Evolutionary conservation across 1,140 invertebrate species (phyloP), one percentile per base, ranked within the genome.

Genomic region (Oreohelix idahoensis): DNA sequence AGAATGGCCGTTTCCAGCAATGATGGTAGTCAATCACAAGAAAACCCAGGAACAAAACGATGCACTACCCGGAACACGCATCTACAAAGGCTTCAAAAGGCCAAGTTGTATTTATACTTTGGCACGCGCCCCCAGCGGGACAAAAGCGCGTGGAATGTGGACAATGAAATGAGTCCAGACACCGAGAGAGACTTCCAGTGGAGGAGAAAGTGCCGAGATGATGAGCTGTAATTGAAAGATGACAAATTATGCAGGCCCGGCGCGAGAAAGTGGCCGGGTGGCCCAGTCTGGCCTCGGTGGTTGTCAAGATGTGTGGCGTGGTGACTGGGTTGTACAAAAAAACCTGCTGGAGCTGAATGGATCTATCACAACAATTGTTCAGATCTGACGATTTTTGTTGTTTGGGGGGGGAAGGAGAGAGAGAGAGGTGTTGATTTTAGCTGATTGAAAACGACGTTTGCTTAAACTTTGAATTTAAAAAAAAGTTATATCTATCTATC

Each of bases 221-320:
- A 66, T 66, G n/a, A 66, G 63, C 29, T 66, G 29, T 66, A 66
- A 66, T 66, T 66, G 63, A 66, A 66, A 32, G 63, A 66, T 32
- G 63, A 66, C 63, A 66, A 66, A 66, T 66, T 66, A 66, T 66
- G 63, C 63, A 66, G 63, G 63, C 29, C n/a, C 11, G 53, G 63
- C n/a, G n/a, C 63, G 63, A 58, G 53, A 58, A 58, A 58, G 53
- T 58, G 26, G 53, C 53, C 53, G 53, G 53, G 53, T 58, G 53
- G 53, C 26, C 63, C 4, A 35, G 29, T 32, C 63, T 66, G 63
- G n/a, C 32, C 63, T 23, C n/a, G n/a, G 63, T 35, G n/a, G 63
- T 32, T 11, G 11, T 35, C 20, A 32, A 29, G 29, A 66, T 66
- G 51, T 58, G 10, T 17, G 51, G 51, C 23, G 51, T 20, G 10